These are phyloP conservation scores for Hirtodrosophila duncani DNA, from an alignment of 2,888 invertebrate genomes.

Conservation along the genomic window DNA sequence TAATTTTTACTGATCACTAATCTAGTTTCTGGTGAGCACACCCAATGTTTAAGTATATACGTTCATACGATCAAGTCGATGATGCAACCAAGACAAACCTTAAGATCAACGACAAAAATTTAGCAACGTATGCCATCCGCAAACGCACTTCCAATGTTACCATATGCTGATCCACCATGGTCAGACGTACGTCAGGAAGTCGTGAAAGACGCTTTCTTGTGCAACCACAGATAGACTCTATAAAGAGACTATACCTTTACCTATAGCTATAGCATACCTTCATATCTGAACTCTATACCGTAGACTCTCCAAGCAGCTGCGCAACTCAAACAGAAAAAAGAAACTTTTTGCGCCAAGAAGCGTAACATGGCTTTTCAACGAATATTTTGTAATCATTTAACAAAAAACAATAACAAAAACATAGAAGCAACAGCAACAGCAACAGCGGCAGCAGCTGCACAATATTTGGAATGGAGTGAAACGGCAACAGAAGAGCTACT, in stretches of 20 bases:
- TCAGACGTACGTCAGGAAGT: slow-evolving; percentile 51
- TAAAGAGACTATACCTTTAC: slow-evolving; percentile 15
- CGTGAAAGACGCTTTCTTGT: slow-evolving; percentile 40
- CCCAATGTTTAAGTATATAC: no score
- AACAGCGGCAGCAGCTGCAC: slow-evolving; percentile 28
- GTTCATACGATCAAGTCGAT: no score
- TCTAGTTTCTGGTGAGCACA: no score
- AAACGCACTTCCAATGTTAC: no score
- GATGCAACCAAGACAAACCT: no score
- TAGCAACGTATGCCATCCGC: no score
- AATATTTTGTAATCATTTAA: slow-evolving; percentile 72
- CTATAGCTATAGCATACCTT: slow-evolving; percentile 13
- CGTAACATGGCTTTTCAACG: slow-evolving; percentile 71
- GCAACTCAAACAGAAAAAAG: slow-evolving; percentile 54
- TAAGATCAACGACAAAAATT: no score
- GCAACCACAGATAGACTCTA: slow-evolving; percentile 40
- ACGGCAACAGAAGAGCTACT: slow-evolving; percentile 35
- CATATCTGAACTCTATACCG: slow-evolving; percentile 15
- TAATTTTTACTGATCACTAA: no score
- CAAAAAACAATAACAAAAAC: slow-evolving; percentile 26
- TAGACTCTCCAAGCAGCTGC: slow-evolving; percentile 48
- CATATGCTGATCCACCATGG: background rate
- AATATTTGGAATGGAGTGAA: slow-evolving; percentile 39
- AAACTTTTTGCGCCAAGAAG: slow-evolving; percentile 69
- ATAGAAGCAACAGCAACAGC: slow-evolving; percentile 20